Conservation (phyloP, 2,113 vertebrate species). For the Dendropsophus ebraccatus region DNA sequence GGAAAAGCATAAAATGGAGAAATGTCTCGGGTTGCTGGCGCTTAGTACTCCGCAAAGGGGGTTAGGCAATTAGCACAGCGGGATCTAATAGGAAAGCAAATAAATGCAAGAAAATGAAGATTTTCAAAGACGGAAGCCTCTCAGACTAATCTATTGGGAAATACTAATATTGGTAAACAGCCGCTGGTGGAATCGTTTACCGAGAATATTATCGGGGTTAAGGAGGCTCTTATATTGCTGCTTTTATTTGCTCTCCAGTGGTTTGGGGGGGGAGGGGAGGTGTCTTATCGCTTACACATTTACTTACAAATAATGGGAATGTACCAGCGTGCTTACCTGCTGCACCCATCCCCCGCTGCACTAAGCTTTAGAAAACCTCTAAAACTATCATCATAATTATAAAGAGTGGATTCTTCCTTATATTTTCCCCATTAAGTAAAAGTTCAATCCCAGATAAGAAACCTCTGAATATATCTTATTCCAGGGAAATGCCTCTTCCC, state of each 20-base stretch:
- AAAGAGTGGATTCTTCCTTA: too few species aligned
- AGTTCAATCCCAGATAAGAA: too few species aligned
- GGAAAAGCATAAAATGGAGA: slow-evolving; percentile 19
- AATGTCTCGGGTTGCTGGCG: slow-evolving; percentile 2
- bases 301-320: neutral
- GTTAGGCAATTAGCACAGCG: slow-evolving; percentile 19
- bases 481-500: too few species aligned
- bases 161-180: slow-evolving; percentile 47
- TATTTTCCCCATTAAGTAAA: too few species aligned
- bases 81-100: slow-evolving; percentile 14
- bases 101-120: slow-evolving; percentile 35
- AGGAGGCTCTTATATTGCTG: too few species aligned
- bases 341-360: too few species aligned
- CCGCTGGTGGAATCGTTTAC: neutral
- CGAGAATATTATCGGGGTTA: slow-evolving; percentile 29
- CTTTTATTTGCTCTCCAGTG: slow-evolving; percentile 27
- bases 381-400: too few species aligned
- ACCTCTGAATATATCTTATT: too few species aligned
- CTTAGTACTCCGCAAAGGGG: slow-evolving; percentile 6
- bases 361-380: too few species aligned
- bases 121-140: neutral
- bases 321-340: neutral
- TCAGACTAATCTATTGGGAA: neutral
- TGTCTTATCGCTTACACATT: slow-evolving; percentile 11
- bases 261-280: neutral